Evolutionary conservation across 2,113 vertebrate species (phyloP).

Genomic region (Proteles cristata): DNA sequence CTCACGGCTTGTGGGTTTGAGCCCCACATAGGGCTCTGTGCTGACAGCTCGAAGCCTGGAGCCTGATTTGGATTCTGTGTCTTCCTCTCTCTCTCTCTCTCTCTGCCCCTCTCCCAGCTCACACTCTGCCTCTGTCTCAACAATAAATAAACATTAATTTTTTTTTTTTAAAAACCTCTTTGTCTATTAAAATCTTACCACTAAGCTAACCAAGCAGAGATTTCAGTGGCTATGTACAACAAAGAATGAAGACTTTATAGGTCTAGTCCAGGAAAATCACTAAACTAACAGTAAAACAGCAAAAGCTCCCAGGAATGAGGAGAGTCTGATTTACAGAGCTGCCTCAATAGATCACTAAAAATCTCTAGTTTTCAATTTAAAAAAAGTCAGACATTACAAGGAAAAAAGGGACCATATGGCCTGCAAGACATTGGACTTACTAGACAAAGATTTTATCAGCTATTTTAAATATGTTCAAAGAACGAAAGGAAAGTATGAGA

Average conservation of each 20-base stretch:
- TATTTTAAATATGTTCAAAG: background rate
- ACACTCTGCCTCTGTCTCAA: too few species aligned
- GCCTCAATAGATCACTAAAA: background rate
- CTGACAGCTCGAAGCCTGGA: too few species aligned
- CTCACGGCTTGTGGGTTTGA: too few species aligned
- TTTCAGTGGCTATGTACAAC: background rate
- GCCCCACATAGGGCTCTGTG: too few species aligned
- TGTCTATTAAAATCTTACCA: background rate
- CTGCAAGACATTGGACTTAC: background rate
- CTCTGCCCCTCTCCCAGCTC: too few species aligned
- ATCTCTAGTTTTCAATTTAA: background rate
- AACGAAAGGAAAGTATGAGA: background rate
- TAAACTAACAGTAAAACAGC: background rate
- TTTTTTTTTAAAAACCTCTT: background rate
- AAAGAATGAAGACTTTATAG: background rate
- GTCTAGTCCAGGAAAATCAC: background rate
- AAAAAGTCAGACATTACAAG: background rate
- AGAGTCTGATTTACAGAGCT: background rate
- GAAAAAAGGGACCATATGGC: background rate
- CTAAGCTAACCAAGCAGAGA: background rate
- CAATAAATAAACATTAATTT: too few species aligned
- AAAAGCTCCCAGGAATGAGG: background rate
- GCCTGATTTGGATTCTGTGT: too few species aligned
- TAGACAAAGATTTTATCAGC: background rate
- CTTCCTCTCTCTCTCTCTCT: too few species aligned